These are phyloP conservation scores for Sebastes dallii DNA, from an alignment of 2,797 vertebrate species.

Conservation along the genomic window DNA sequence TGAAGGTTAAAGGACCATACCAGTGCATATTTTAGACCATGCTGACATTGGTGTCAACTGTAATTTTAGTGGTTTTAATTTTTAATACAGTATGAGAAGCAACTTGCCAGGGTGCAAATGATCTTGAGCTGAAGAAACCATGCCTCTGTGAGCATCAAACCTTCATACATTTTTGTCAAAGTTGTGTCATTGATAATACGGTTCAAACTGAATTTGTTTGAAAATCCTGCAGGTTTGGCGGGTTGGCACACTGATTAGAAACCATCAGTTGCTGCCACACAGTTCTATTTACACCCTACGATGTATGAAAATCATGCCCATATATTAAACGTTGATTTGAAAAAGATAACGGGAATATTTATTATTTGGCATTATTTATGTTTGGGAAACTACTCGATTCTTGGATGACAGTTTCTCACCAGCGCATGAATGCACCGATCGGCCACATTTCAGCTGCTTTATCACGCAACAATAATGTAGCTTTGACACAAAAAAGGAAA, in stretches of 20 bases:
- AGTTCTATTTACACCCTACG: not conserved
- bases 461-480: not conserved
- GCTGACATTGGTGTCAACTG: not conserved
- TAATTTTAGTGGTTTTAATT: not conserved
- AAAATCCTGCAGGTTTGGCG: not conserved
- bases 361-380: not conserved
- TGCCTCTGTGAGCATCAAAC: not conserved
- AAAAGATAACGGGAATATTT: not conserved
- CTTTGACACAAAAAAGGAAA: not conserved
- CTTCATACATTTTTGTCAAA: slow-evolving; percentile 5
- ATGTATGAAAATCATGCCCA: slow-evolving; percentile 5
- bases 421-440: not conserved
- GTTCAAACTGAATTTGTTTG: slow-evolving; percentile 1
- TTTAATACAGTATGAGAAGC: not conserved
- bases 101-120: not conserved
- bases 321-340: not conserved
- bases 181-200: slow-evolving; percentile 3
- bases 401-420: slow-evolving; percentile 6
- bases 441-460: not conserved
- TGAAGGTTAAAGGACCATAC: slow-evolving; percentile 8
- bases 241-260: not conserved
- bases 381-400: not conserved
- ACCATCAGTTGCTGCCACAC: not conserved
- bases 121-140: not conserved
- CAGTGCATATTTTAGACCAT: not conserved